phyloP scores from a whole-genome alignment of 2,888 invertebrate species.

The Tubiluchus corallicola region DNA sequence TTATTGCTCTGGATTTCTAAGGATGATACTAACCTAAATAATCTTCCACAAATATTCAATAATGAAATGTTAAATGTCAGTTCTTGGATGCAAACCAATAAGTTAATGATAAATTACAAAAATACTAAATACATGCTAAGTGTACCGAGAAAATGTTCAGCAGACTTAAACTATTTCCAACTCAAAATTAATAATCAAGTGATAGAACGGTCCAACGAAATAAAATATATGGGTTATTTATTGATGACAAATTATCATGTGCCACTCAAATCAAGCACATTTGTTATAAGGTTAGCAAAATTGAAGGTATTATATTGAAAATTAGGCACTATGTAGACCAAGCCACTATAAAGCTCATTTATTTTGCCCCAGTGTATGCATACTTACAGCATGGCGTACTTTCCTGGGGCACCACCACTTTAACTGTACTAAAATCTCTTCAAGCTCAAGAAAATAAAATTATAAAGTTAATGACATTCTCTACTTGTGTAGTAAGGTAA shows the following conservation, averaged over 20 bases:
- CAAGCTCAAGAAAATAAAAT: too few relatives aligned
- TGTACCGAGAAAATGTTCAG: background rate
- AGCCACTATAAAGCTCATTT: too few relatives aligned
- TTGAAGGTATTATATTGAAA: background rate
- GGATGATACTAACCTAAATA: background rate
- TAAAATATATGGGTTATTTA: background rate
- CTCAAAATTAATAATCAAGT: too few relatives aligned
- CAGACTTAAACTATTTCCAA: too few relatives aligned
- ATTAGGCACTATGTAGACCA: constrained; percentile 1
- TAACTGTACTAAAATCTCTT: too few relatives aligned
- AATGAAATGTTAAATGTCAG: background rate
- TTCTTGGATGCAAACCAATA: background rate
- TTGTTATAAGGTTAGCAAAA: background rate
- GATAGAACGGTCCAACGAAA: too few relatives aligned
- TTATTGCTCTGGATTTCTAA: background rate
- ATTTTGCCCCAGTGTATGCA: too few relatives aligned
- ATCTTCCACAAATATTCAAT: background rate
- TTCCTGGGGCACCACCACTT: too few relatives aligned
- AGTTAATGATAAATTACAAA: background rate
- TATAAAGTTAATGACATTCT: too few relatives aligned
- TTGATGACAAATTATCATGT: background rate
- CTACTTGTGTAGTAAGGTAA: too few relatives aligned
- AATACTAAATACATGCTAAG: background rate
- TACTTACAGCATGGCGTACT: too few relatives aligned
- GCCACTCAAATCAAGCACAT: background rate